These are phyloP conservation scores for Apteryx mantelli DNA, from an alignment of 2,113 vertebrate species.

Conservation along the genomic window DNA sequence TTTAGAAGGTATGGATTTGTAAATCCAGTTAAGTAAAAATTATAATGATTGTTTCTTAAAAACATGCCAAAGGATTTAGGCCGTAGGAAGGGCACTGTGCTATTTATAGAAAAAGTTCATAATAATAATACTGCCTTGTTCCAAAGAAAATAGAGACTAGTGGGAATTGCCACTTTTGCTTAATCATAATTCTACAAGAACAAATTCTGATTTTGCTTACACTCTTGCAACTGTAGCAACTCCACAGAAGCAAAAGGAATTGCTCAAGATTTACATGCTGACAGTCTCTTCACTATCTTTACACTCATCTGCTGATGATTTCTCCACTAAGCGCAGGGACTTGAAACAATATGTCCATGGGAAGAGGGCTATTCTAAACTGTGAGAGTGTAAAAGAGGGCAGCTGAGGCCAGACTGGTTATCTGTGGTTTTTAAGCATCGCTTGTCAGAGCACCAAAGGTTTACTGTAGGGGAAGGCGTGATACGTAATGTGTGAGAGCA, in stretches of 20 bases:
- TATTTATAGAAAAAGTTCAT: background rate
- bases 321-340: background rate
- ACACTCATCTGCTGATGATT: rapidly evolving
- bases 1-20: background rate
- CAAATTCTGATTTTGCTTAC: background rate
- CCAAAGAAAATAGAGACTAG: background rate
- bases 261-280: background rate
- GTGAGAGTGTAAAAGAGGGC: background rate
- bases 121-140: background rate
- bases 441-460: background rate
- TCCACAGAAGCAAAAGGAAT: background rate
- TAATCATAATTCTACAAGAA: background rate
- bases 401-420: background rate
- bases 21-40: background rate
- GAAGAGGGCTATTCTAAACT: background rate
- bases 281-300: background rate
- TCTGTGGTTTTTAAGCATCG: background rate
- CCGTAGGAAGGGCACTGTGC: background rate
- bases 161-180: background rate
- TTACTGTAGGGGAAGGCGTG: background rate
- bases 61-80: background rate
- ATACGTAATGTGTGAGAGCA: background rate
- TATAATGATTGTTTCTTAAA: background rate
- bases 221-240: background rate
- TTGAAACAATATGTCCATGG: background rate